Evolutionary conservation across 2,113 vertebrate genomes (phyloP).

Genomic region (Archocentrus centrarchus): DNA sequence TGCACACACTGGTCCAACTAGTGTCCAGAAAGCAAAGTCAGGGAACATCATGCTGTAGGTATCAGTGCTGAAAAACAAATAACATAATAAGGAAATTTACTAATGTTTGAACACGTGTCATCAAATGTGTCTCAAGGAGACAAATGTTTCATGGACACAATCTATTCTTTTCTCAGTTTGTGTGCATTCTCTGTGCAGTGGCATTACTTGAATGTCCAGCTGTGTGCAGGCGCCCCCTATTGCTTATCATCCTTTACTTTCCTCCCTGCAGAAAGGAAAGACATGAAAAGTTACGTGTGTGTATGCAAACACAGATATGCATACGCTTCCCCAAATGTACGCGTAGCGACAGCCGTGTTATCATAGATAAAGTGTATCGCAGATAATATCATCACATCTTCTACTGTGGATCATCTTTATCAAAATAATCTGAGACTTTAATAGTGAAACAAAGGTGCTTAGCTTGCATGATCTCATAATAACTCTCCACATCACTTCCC

Average conservation of each 20-base stretch:
- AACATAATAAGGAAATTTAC: conserved; percentile 12
- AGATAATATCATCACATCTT: conserved; percentile 31
- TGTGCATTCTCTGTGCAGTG: conserved; percentile 41
- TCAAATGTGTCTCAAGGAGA: conserved; percentile 13
- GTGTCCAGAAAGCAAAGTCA: conserved; percentile 24
- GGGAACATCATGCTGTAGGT: conserved; percentile 17
- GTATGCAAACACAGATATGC: not conserved
- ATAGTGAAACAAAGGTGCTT: conserved; percentile 65
- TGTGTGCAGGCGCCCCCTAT: conserved; percentile 88
- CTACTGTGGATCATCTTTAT: conserved; percentile 24
- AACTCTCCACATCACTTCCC: conserved; percentile 44
- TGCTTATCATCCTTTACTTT: conserved; percentile 62
- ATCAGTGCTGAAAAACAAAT: conserved; percentile 21
- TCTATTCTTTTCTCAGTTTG: conserved; percentile 36
- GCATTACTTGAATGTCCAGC: conserved; percentile 56
- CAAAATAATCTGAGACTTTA: conserved; percentile 43
- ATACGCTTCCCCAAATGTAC: not conserved
- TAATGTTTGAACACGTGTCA: conserved; percentile 47
- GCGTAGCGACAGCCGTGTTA: not conserved
- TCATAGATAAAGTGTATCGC: not conserved
- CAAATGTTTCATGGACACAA: conserved; percentile 20
- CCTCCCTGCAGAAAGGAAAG: conserved; percentile 38
- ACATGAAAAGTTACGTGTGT: conserved; percentile 20
- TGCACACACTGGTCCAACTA: conserved; percentile 27
- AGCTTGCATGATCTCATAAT: conserved; percentile 59